phyloP scores from a whole-genome alignment of 1,140 invertebrate species.

The Palaemon carinicauda region DNA sequence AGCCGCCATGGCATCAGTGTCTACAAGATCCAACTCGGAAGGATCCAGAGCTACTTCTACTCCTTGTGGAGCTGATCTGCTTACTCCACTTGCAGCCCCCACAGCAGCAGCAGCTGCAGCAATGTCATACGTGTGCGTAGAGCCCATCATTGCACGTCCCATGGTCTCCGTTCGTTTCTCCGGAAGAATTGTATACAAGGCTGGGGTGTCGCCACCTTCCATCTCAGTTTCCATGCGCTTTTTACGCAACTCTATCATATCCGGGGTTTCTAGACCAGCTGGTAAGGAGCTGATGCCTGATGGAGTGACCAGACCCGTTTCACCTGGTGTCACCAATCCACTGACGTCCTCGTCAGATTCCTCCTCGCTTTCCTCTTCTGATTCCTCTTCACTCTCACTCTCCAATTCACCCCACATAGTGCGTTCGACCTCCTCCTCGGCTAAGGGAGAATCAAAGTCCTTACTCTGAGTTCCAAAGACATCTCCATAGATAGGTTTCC shows the following conservation, averaged over 20 bases:
- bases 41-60: constrained; percentile 97
- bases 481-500: constrained; percentile 97
- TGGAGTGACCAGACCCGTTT: constrained; percentile 86
- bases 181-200: constrained; percentile 91
- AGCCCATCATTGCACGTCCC: constrained; percentile 91
- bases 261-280: constrained; percentile 95
- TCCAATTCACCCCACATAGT: constrained; percentile 97
- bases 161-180: constrained; percentile 92
- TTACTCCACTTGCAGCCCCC: constrained; percentile 61
- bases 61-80: constrained; percentile 62
- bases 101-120: constrained; percentile 48
- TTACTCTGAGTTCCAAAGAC: constrained; percentile 83
- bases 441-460: constrained; percentile 62
- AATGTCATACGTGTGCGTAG: constrained; percentile 97
- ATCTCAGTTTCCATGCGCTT: constrained; percentile 96
- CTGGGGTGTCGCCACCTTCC: constrained; percentile 92
- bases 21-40: constrained; percentile 90
- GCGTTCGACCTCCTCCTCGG: constrained; percentile 90
- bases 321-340: constrained; percentile 80
- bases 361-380: constrained; percentile 82
- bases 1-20: constrained; percentile 94
- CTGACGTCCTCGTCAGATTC: constrained; percentile 72
- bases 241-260: constrained; percentile 97
- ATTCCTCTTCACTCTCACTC: constrained; percentile 92
- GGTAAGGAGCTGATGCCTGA: constrained; percentile 95